Evolutionary conservation across 2,888 invertebrate species (phyloP), one percentile per base, ranked within the genome.

Genomic region (Ceramica pisi): DNA sequence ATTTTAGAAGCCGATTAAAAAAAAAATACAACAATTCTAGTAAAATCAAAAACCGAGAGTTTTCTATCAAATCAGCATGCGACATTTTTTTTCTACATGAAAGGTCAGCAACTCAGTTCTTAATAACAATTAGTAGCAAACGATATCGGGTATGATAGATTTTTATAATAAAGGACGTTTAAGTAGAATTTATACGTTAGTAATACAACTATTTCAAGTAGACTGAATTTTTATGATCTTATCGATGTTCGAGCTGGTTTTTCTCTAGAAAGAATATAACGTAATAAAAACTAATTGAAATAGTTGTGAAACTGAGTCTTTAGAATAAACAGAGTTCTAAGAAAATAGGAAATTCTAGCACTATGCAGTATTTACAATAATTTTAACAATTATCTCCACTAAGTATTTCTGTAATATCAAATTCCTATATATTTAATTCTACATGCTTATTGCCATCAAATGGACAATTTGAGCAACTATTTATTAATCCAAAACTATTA

Each of bases 391-490:
- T 55, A 55, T 53, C 31, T 75, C 50, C 35, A 44, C 70, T 66
- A 71, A 16, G 26, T 77, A 57, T 61, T 64, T 35, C 19, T 14
- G n/a, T 68, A 21, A 78, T 71, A 63, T 57, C 31, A 62, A 62
- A 64, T 66, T 55, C 9, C 44, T 81, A 72, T 57, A 72, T 57
- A 35, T 53, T 31, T 50, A 46, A 67, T 9, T 67, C 62, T 75
- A 75, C 67, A 68, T 56, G 57, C 84, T 88, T 89, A 89, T 89
- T 88, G 89, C 88, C 88, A 85, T 88, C 64, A 67, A 73, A 83
- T 79, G 82, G 88, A 87, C 89, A 86, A 86, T 78, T 88, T 88
- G 88, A 89, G 89, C 89, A 88, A 88, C 87, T 86, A 86, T 81
- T 82, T 82, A 44, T 55, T 35, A 53, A 46, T 51, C 55, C 16